Percentiles rank a stretch among this genome's conserved stretches.
Evolutionary conservation across 2,888 invertebrate species (phyloP).

Genomic region (Erebia aethiops): DNA sequence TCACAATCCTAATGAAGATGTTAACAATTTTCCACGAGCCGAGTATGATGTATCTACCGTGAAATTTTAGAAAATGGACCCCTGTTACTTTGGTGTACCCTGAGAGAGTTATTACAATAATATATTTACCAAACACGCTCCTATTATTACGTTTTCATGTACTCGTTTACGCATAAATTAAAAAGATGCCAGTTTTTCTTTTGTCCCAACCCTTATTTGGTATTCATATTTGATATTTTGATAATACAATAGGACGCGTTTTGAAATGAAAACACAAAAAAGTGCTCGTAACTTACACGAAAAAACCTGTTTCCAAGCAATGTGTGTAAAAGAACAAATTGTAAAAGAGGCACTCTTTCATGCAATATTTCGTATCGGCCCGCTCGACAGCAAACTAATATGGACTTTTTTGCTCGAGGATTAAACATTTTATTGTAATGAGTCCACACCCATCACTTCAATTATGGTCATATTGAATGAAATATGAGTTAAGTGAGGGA

Average conservation of each 20-base stretch:
- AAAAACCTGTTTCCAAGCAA: constrained; percentile 78
- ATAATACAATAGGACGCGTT: constrained; percentile 77
- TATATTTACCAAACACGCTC: constrained; percentile 81
- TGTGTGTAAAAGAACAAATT: constrained; percentile 81
- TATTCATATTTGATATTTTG: constrained; percentile 83
- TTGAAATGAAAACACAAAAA: constrained; percentile 74
- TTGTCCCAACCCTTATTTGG: constrained; percentile 82
- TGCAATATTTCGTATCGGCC: constrained; percentile 65
- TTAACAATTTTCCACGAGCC: constrained; percentile 70
- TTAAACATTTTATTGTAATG: constrained; percentile 68
- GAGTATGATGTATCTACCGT: constrained; percentile 74
- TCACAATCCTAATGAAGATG: constrained; percentile 67
- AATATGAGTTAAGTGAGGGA: constrained; percentile 82
- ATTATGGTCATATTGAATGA: constrained; percentile 82
- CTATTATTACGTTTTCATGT: constrained; percentile 83
- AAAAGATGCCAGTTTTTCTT: constrained; percentile 80
- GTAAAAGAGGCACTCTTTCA: constrained; percentile 81
- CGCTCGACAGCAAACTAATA: constrained; percentile 54
- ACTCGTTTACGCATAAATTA: constrained; percentile 81
- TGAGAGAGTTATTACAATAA: constrained; percentile 77
- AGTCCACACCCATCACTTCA: constrained; percentile 65
- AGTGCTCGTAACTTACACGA: constrained; percentile 64
- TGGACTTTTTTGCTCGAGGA: constrained; percentile 59
- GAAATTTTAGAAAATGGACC: constrained; percentile 78
- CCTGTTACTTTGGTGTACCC: constrained; percentile 66